phyloP scores from a whole-genome alignment of 2,113 vertebrate species.

The Bombycilla garrulus region DNA sequence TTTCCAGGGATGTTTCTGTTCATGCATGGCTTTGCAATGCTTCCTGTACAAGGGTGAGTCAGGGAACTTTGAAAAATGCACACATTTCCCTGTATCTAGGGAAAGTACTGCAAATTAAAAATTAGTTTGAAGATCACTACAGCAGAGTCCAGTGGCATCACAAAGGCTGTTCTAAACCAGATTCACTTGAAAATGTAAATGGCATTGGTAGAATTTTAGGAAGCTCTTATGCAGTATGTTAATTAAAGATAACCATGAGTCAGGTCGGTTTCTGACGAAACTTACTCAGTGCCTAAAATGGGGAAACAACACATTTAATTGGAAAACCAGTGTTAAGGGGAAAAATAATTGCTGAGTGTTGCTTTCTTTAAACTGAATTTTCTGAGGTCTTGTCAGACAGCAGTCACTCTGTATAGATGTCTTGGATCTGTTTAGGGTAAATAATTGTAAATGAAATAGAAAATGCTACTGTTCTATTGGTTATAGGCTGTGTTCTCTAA shows the following conservation, averaged over 20 bases:
- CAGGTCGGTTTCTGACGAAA: neutral
- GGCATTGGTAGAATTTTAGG: neutral
- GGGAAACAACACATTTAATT: neutral
- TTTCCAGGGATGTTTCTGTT: neutral
- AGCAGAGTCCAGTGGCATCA: neutral
- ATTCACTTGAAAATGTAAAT: neutral
- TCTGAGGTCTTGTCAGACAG: neutral
- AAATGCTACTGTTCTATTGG: neutral
- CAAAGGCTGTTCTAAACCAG: neutral
- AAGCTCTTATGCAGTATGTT: neutral
- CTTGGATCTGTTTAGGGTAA: neutral
- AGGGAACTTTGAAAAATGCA: neutral
- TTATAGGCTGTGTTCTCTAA: neutral
- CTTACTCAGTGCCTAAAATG: neutral
- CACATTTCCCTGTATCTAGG: neutral
- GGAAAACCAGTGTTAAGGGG: neutral
- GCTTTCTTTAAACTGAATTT: neutral
- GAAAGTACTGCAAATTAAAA: neutral
- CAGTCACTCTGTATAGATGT: rapidly evolving
- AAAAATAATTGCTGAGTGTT: neutral
- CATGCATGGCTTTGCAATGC: neutral
- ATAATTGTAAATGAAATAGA: neutral
- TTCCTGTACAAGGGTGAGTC: neutral
- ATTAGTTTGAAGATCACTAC: rapidly evolving
- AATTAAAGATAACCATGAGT: neutral